phyloP scores from a whole-genome alignment of 2,797 vertebrate genomes.

The Takifugu ocellatus region DNA sequence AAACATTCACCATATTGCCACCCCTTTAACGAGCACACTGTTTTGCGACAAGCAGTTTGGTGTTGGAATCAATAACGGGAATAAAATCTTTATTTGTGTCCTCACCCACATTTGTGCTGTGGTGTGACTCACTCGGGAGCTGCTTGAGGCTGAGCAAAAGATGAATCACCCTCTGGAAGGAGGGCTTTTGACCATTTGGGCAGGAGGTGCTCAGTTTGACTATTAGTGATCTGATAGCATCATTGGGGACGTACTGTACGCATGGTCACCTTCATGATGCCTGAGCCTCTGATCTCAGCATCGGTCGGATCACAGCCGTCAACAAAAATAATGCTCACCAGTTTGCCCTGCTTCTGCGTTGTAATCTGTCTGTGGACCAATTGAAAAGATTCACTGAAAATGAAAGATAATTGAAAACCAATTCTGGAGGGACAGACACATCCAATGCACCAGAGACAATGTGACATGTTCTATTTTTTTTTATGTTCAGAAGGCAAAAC shows the following conservation, averaged over 20 bases:
- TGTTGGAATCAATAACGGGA: constrained; percentile 49
- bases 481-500: too few relatives aligned
- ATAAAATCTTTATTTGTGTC: constrained; percentile 29
- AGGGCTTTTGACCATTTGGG: constrained; percentile 5
- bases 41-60: constrained; percentile 35
- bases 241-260: neutral
- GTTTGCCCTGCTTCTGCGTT: too few relatives aligned
- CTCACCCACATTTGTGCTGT: constrained; percentile 49
- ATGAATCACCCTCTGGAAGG: constrained; percentile 39
- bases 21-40: constrained; percentile 36
- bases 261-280: neutral
- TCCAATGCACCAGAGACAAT: too few relatives aligned
- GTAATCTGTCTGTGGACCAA: too few relatives aligned
- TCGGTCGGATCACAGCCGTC: too few relatives aligned
- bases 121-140: neutral
- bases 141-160: constrained; percentile 22
- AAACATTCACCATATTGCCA: constrained; percentile 23
- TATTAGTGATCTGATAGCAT: constrained; percentile 5
- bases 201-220: constrained; percentile 14
- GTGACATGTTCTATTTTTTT: too few relatives aligned
- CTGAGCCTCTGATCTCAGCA: too few relatives aligned
- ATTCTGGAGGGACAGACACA: too few relatives aligned
- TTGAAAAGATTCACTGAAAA: too few relatives aligned
- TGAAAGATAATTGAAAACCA: too few relatives aligned
- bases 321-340: too few relatives aligned